These are phyloP conservation scores for Chaenogobius annularis DNA, from an alignment of 2,113 vertebrate genomes.

Conservation along the genomic window DNA sequence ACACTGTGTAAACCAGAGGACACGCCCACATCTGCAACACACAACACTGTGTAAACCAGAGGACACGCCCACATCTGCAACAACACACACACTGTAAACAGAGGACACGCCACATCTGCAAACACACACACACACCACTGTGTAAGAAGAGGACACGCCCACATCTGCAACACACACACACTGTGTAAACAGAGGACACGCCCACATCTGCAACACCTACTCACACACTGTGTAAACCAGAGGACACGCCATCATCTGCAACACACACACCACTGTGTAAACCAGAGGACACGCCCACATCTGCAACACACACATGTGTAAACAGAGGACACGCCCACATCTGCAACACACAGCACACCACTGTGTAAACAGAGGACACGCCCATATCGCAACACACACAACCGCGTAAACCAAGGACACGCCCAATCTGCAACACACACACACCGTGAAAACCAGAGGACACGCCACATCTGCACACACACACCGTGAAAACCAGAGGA, in stretches of 20 bases:
- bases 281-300: too few species aligned
- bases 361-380: too few species aligned
- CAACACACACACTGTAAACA: rapidly evolving
- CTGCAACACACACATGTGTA: too few species aligned
- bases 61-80: background rate
- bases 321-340: too few species aligned
- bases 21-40: background rate
- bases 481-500: too few species aligned
- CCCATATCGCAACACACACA: too few species aligned
- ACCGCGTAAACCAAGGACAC: too few species aligned
- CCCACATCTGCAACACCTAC: background rate
- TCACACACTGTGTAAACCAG: background rate
- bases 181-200: background rate
- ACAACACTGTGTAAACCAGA: background rate
- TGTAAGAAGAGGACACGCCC: background rate
- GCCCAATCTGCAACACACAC: too few species aligned
- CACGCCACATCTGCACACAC: too few species aligned
- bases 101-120: conserved; percentile 84
- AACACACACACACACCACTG: background rate
- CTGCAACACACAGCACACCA: too few species aligned
- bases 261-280: background rate
- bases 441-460: too few species aligned
- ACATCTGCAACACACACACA: background rate
- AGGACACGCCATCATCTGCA: background rate
- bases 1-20: too few species aligned